These are phyloP conservation scores for Acanthurus leucopareius DNA, from an alignment of 2,797 vertebrate genomes.

Conservation along the genomic window DNA sequence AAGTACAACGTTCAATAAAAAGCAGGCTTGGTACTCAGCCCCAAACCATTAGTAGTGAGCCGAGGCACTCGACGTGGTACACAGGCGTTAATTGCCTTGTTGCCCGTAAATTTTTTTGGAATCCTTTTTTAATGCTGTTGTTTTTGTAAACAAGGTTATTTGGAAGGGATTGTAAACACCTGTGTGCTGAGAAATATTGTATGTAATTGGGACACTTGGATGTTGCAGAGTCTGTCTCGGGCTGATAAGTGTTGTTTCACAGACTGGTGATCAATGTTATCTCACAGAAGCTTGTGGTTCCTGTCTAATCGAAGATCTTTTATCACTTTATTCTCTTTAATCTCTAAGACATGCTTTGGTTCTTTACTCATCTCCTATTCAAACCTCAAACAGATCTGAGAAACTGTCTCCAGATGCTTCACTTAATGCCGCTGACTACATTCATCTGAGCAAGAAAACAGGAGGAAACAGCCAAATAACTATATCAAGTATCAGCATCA, in stretches of 20 bases:
- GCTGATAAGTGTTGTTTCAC: conserved; percentile 59
- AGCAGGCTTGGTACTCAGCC: conserved; percentile 69
- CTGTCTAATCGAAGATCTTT: conserved; percentile 63
- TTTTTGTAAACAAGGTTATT: conserved; percentile 74
- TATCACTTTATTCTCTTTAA: conserved; percentile 74
- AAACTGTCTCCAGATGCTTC: conserved; percentile 77
- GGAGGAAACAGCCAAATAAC: conserved; percentile 24
- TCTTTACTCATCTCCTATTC: conserved; percentile 63
- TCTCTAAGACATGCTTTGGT: conserved; percentile 55
- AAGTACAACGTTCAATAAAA: conserved; percentile 81
- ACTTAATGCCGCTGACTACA: conserved; percentile 45
- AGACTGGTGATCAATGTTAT: conserved; percentile 59
- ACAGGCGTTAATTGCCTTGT: conserved; percentile 77
- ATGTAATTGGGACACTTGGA: conserved; percentile 52
- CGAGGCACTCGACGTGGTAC: conserved; percentile 65
- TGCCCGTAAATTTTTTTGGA: conserved; percentile 62
- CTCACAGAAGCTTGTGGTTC: conserved; percentile 62
- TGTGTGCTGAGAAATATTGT: conserved; percentile 67
- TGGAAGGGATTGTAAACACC: conserved; percentile 76
- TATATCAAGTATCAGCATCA: conserved; percentile 14
- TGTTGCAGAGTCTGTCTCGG: conserved; percentile 45
- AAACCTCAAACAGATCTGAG: conserved; percentile 53
- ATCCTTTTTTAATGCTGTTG: conserved; percentile 52
- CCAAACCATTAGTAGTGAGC: conserved; percentile 78
- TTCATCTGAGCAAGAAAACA: conserved; percentile 37